Base-by-base conservation (phyloP, 2,797 vertebrate species). In the Danio jaintianensis region DNA sequence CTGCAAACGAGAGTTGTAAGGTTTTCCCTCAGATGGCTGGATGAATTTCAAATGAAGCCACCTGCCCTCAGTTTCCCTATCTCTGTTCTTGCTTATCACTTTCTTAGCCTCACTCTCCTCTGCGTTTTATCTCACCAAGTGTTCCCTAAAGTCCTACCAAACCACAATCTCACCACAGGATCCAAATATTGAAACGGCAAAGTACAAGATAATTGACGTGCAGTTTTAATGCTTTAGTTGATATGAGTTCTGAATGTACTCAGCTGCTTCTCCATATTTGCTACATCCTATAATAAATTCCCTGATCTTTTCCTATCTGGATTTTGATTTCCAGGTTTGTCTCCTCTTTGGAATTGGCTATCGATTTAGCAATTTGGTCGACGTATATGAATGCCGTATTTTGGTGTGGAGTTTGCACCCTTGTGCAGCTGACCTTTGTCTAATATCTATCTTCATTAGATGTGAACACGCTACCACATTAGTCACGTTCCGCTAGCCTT, bases 401-500 rank as follows among this genome's bases (percentile, higher is more conserved):
- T 50, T 55, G 53, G 11, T 59, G 47, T 61, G 50, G 40, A 50
- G 9, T 7, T n/a, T 62, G 61, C 69, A 16, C n/a, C 18, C 38
- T 45, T 29, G 29, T 10, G 12, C 43, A 2, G 48, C 56, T 79
- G 71, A 79, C 81, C 72, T 84, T 69, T 58, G 29, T 62, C 36
- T 67, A 78, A 78, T 50, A 43, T 79, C 70, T 18, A 18, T 70
- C 55, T 83, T 79, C 56, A 64, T 85, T 86, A 78, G 71, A 76
- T 10, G 18, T 62, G 38, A 64, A 62, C 42, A 63, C 20, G 45
- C 42, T 29, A 11, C 22, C 18, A 38, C 59, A 55, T 81, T 75
- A 75, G 53, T 78, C 77, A 55, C 58, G 67, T 68, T 81, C 68
- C 15, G 48, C 20, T 48, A 38, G 42, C 56, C 68, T 20, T n/a